Evolutionary conservation across 1,140 invertebrate species (phyloP), one percentile per base, ranked within the genome.

Genomic region (Mya arenaria): DNA sequence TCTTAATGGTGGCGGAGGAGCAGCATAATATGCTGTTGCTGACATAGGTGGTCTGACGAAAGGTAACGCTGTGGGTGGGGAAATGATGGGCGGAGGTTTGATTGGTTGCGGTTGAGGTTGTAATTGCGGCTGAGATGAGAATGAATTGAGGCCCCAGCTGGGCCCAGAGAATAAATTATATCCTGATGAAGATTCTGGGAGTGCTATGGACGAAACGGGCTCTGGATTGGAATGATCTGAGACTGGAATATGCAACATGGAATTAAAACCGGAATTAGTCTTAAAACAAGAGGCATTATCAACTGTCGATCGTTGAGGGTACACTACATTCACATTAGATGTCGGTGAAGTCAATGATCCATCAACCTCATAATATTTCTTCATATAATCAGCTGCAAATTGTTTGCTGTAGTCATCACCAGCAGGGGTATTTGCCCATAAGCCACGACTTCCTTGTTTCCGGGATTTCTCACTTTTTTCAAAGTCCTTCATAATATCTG

Each of bases 401-500:
- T 56, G 34, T 25, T 60, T 60, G 37, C 68, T 74, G 56, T 73
- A 72, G n/a, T 73, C 69, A n/a, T 19, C 58, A 25, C 79, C 37
- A 15, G 77, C 77, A 19, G 77, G 77, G 0, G 77, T 80, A 41
- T 80, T 68, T 56, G 65, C 66, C 77, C 77, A 80, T 37, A 80
- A 23, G 32, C 75, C 60, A 32, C 37, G 25, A 1, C 36, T 39
- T 25, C 55, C 48, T 62, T 60, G 37, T 66, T 80, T 80, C 17
- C 37, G 48, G 23, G 66, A 32, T 56, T 58, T 68, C 32, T 44
- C 66, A 60, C 66, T 73, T 39, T 36, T 73, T 36, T 82, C 75
- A 77, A 84, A 86, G 58, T 86, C 85, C 25, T 58, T 84, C 83
- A 75, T 83, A n/a, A 87, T 85, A 58, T 87, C 84, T 39, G 72